phyloP scores from a whole-genome alignment of 2,113 vertebrate genomes.

The Hemiscyllium ocellatum region DNA sequence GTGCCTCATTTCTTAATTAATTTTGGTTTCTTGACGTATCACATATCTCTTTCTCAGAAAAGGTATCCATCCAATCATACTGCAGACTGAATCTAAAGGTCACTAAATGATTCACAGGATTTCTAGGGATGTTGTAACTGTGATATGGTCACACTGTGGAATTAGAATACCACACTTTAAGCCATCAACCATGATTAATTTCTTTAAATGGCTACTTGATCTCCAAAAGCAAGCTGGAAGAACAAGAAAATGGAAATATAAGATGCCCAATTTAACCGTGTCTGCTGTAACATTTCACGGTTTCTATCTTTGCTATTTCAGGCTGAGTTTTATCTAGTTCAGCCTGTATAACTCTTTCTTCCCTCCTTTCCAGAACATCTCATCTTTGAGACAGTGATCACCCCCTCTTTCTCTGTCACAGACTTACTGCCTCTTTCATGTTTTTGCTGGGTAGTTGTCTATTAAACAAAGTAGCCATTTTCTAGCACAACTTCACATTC shows the following conservation, averaged over 20 bases:
- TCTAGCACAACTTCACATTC: neutral
- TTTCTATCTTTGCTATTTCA: neutral
- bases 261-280: neutral
- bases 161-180: slow-evolving; percentile 39
- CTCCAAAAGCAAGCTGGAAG: slow-evolving; percentile 35
- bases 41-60: neutral
- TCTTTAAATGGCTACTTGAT: slow-evolving; percentile 49
- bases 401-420: neutral
- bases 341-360: neutral
- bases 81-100: neutral
- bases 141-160: slow-evolving; percentile 44
- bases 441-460: neutral
- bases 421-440: neutral
- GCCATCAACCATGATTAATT: slow-evolving; percentile 47
- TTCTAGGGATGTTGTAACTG: slow-evolving; percentile 33
- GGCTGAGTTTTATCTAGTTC: neutral
- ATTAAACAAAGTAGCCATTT: neutral
- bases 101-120: slow-evolving; percentile 28
- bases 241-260: neutral
- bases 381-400: neutral
- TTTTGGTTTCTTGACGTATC: neutral
- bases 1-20: neutral
- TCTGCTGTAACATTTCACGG: slow-evolving; percentile 5
- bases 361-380: neutral
- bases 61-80: neutral